Evolutionary conservation across 2,888 invertebrate genomes (phyloP), one percentile per base, ranked within the genome.

Genomic region (Rapana venosa): DNA sequence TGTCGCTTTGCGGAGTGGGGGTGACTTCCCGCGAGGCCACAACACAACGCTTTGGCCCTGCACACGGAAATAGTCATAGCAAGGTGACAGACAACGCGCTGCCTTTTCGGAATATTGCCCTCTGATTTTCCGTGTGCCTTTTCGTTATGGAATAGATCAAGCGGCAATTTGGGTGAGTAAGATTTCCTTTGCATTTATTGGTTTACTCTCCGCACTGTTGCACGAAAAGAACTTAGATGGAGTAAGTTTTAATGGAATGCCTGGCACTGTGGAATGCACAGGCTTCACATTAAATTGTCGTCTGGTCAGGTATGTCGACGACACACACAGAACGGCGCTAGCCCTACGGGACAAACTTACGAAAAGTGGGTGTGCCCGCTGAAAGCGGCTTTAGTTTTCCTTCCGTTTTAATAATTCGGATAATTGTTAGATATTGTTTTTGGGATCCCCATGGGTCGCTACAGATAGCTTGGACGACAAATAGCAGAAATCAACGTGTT

Each of bases 1-100:
- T 84, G 88, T 84, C 88, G 81, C 70, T 61, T 88, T 88, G 81
- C 84, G 32, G 83, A 35, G 88, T 26, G 84, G 77, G 77, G 88
- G 88, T 88, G 88, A 88, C 84, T 83, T 88, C 88, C 88, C 88
- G 88, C 88, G 58, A 47, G 61, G 81, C 35, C 32, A 61, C 61
- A 22, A n/a, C 58, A 35, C 6, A 35, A 35, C 66, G 87, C 87
- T n/a, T 70, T 35, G 70, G 87, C 61, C 56, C 35, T 66, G 70
- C 36, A 87, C 87, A 87, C 66, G 87, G 87, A 87, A 86, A 87
- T 74, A 35, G 74, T 70, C n/a, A 30, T 20, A 35, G 87, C 87
- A 77, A 87, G 79, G 87, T 87, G 74, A 58, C 87, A 77, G 74
- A 58, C 87, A 77, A 77, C 30, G 36, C 87, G n/a, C 20, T 22